phyloP scores from a whole-genome alignment of 2,888 invertebrate species.

The Marasmarcha lunaedactyla region DNA sequence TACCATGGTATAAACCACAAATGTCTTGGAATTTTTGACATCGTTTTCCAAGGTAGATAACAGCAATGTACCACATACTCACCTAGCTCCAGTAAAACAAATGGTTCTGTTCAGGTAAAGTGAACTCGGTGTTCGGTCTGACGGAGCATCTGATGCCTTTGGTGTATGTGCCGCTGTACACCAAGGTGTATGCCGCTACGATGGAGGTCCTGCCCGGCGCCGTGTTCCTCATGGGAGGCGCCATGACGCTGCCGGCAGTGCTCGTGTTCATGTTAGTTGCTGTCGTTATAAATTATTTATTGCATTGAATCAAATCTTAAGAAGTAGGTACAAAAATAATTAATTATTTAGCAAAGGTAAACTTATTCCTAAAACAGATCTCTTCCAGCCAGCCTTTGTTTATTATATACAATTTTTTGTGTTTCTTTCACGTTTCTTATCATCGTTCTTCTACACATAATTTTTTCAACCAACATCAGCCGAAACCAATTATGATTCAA shows the following conservation, averaged over 20 bases:
- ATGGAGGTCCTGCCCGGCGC: slow-evolving; percentile 73
- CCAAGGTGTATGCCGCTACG: slow-evolving; percentile 71
- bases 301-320: too few relatives aligned
- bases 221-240: slow-evolving; percentile 72
- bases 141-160: slow-evolving; percentile 71
- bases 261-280: slow-evolving; percentile 66
- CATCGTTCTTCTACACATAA: too few relatives aligned
- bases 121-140: slow-evolving; percentile 74
- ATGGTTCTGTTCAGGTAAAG: slow-evolving; percentile 57
- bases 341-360: too few relatives aligned
- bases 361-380: too few relatives aligned
- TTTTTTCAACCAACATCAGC: too few relatives aligned
- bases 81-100: not conserved
- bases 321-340: too few relatives aligned
- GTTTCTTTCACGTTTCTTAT: too few relatives aligned
- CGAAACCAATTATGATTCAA: too few relatives aligned
- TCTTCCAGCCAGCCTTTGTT: too few relatives aligned
- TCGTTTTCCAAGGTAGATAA: not conserved
- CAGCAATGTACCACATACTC: too few relatives aligned
- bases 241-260: slow-evolving; percentile 70
- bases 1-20: not conserved
- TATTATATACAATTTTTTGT: too few relatives aligned
- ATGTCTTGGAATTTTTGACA: not conserved
- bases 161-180: slow-evolving; percentile 75
- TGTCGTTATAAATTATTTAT: not conserved